Evolutionary conservation across 2,113 vertebrate species (phyloP).

Genomic region (Crotalus horridus): DNA sequence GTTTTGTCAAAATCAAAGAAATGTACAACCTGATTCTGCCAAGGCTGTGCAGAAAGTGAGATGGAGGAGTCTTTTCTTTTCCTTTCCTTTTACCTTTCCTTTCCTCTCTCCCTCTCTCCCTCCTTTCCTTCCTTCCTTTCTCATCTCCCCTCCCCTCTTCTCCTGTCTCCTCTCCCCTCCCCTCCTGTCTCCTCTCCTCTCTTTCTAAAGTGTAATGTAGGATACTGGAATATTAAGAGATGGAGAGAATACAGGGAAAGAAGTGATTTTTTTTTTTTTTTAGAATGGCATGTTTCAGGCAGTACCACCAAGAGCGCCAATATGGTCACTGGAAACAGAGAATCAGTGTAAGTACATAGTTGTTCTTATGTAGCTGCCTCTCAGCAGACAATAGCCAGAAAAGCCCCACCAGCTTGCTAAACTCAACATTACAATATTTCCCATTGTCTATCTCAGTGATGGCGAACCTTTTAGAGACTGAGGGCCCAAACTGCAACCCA

Average conservation of each 20-base stretch:
- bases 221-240: slow-evolving; percentile 35
- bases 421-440: not conserved
- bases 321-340: not conserved
- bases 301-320: not conserved
- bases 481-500: no score
- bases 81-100: not conserved
- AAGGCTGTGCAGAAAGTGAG: slow-evolving; percentile 34
- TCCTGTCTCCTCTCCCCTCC: no score
- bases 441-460: not conserved
- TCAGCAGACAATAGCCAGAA: not conserved
- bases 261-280: not conserved
- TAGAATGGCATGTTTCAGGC: not conserved
- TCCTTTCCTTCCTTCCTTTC: slow-evolving; percentile 12
- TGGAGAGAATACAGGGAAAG: slow-evolving; percentile 1
- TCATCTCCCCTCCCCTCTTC: not conserved
- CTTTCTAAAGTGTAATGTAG: slow-evolving; percentile 18
- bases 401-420: not conserved
- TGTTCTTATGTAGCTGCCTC: not conserved
- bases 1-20: slow-evolving; percentile 36
- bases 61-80: not conserved
- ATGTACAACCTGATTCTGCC: slow-evolving; percentile 20
- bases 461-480: no score
- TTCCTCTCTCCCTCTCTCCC: not conserved
- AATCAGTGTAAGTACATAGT: not conserved
- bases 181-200: not conserved